Conservation (phyloP, 2,113 vertebrate genomes). For the Phalacrocorax brasilianus region DNA sequence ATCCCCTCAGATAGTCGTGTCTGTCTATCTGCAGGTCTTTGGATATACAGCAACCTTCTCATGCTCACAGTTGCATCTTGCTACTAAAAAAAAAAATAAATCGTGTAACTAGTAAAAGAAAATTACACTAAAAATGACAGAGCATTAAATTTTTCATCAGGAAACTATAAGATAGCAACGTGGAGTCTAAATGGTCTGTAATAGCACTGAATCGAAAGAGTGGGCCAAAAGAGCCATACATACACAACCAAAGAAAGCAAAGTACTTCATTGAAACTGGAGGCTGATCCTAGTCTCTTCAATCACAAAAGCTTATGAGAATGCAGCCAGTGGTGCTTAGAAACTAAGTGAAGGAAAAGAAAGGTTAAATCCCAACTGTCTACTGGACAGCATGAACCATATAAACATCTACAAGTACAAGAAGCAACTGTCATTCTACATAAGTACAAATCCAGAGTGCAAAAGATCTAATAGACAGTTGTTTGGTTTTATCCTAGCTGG, state of each 20-base stretch:
- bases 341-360: neutral
- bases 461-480: neutral
- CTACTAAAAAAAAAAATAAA: neutral
- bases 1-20: accelerated
- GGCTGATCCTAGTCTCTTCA: neutral
- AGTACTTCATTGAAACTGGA: neutral
- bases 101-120: neutral
- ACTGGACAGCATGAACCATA: neutral
- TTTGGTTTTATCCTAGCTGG: neutral
- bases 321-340: neutral
- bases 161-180: neutral
- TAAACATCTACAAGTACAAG: neutral
- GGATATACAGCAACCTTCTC: neutral
- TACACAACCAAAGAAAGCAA: neutral
- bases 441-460: neutral
- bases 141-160: neutral
- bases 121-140: neutral
- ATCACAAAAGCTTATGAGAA: neutral
- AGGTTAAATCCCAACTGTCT: neutral
- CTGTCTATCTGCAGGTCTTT: neutral
- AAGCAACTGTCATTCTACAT: neutral
- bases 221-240: neutral
- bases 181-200: neutral
- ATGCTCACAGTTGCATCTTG: neutral
- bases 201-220: neutral